Evolutionary conservation across 2,797 vertebrate genomes (phyloP), one percentile per base, ranked within the genome.

Genomic region (Cygnus olor): DNA sequence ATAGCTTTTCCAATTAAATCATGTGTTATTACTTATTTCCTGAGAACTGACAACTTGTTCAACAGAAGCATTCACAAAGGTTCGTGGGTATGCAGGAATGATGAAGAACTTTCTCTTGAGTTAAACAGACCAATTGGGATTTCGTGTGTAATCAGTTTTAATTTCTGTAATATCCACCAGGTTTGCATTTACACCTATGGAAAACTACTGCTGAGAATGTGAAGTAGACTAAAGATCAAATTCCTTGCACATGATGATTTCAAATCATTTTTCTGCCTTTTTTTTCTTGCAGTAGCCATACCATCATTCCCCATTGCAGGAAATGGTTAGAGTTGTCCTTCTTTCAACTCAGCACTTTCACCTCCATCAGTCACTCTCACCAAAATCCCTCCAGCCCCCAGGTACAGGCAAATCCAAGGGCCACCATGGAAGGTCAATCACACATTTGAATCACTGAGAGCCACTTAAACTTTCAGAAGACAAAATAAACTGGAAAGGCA

Each of bases 71-170:
- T 14, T 69, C 36, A 51, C 40, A 22, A 63, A 49, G 17, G 34
- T 57, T n/a, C 1, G 3, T 3, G 20, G 0, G 0, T 38, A 42
- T 32, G 42, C 24, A 47, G 44, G 32, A 66, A 54, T 6, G 0
- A 53, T 6, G 9, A 64, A 53, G 28, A 14, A 38, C 2, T n/a
- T 17, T 18, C 21, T 53, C 17, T 5, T 0, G 9, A 66, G 58
- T 18, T 9, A 38, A 7, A 28, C 0, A 15, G 19, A 57, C 66
- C 66, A 56, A 4, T 0, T 2, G 6, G 13, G 28, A 54, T 22
- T 45, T 36, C 1, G 3, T 2, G 8, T 1, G 30, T 24, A 40
- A 68, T 20, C 1, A 1, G 4, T 58, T 85, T 58, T 56, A 34
- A 32, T 7, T 64, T 32, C 61, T 5, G 7, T 8, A 66, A 36